A percentile compares a stretch with the other conserved stretches of the same genome.
These are phyloP conservation scores for Drosophila demipolita DNA, from an alignment of 2,888 invertebrate genomes.

Conservation along the genomic window DNA sequence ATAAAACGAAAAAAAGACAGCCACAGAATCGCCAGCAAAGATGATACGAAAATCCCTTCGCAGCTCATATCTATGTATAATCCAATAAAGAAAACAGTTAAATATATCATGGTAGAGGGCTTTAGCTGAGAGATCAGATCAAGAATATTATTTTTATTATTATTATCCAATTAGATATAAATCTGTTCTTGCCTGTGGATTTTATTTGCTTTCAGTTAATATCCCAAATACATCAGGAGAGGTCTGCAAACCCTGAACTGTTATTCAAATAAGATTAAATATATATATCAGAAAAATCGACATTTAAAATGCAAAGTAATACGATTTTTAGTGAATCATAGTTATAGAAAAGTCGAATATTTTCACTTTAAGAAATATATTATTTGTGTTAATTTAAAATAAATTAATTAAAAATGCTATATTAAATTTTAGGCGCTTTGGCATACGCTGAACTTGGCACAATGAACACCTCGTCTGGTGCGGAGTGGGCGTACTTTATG, in stretches of 20 bases:
- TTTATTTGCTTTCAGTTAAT: background rate
- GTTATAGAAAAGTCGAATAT: background rate
- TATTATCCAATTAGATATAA: background rate
- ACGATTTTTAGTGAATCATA: background rate
- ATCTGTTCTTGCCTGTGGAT: background rate
- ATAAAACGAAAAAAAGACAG: background rate
- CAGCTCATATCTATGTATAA: background rate
- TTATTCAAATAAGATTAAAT: background rate
- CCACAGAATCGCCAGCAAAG: too few relatives aligned
- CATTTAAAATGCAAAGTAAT: background rate
- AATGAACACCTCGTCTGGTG: conserved; percentile 97
- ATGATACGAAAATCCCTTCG: too few relatives aligned
- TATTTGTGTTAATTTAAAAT: background rate
- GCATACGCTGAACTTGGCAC: conserved; percentile 97
- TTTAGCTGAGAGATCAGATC: background rate
- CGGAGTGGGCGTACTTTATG: conserved; percentile 98
- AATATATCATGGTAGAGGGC: background rate
- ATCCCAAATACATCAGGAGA: background rate
- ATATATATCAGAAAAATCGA: background rate
- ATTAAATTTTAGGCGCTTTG: conserved; percentile 89
- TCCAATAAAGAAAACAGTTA: background rate
- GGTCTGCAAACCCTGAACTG: background rate
- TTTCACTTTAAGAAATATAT: background rate
- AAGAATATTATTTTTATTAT: background rate
- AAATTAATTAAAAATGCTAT: background rate